phyloP scores from a whole-genome alignment of 2,797 vertebrate genomes.

The Sarcoramphus papa region DNA sequence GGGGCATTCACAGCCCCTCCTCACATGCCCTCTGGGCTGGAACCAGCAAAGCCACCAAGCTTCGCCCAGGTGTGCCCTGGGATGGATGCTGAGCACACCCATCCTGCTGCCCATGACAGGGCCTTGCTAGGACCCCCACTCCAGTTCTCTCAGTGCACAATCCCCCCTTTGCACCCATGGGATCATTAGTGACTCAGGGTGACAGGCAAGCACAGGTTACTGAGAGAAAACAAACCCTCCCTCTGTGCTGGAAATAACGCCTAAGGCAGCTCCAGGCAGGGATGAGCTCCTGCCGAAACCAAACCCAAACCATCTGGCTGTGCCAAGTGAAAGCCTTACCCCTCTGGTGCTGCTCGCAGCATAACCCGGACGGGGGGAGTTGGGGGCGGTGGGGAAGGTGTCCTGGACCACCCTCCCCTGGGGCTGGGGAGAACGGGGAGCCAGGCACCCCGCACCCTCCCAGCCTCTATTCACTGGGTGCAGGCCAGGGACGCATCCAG shows the following conservation, averaged over 20 bases:
- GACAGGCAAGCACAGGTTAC: not conserved
- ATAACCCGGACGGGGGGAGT: not conserved
- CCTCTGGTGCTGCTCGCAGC: accelerated
- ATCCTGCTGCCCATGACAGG: not conserved
- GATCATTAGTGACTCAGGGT: not conserved
- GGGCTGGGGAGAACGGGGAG: not conserved
- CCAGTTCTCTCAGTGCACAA: not conserved
- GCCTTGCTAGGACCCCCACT: not conserved
- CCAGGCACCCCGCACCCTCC: not conserved
- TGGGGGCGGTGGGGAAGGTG: not conserved
- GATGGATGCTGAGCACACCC: not conserved
- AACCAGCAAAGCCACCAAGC: not conserved
- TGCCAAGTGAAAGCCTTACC: not conserved
- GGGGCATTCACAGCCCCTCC: not conserved
- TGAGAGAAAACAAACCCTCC: not conserved
- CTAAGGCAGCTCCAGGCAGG: not conserved
- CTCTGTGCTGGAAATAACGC: not conserved
- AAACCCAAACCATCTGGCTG: not conserved
- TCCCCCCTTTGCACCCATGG: not conserved
- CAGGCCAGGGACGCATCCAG: not conserved
- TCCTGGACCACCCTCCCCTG: not conserved
- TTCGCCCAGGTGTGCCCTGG: not conserved
- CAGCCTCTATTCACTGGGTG: not conserved
- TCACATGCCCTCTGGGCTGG: not conserved
- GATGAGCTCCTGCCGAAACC: not conserved